A percentile compares a stretch with the other conserved stretches of the same genome.
Conservation (phyloP, 2,888 invertebrate genomes). For the Ormyrus rosae region DNA sequence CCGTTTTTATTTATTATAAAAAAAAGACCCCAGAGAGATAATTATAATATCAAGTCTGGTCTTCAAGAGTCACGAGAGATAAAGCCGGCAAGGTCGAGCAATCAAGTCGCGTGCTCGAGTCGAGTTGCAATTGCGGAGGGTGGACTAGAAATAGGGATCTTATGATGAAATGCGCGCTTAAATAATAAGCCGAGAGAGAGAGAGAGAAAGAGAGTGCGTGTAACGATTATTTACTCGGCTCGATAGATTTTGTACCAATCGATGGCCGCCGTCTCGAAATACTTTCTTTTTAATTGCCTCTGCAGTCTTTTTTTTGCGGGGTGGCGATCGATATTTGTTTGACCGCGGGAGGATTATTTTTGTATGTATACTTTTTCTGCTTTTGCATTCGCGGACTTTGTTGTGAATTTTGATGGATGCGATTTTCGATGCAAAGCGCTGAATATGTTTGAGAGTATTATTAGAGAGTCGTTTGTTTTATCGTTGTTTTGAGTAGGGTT, state of each 20-base stretch:
- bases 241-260: not conserved
- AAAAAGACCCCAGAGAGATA: not conserved
- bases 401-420: too few relatives aligned
- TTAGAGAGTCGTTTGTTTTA: too few relatives aligned
- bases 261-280: slow-evolving; percentile 10
- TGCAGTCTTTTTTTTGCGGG: not conserved
- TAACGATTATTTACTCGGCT: slow-evolving; percentile 13
- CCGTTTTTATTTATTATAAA: not conserved
- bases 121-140: slow-evolving; percentile 13
- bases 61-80: slow-evolving; percentile 30
- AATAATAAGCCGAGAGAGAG: slow-evolving; percentile 19
- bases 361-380: too few relatives aligned
- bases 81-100: slow-evolving; percentile 32
- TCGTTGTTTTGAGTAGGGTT: too few relatives aligned
- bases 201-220: not conserved
- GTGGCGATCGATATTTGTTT: not conserved
- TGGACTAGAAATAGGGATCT: slow-evolving; percentile 21
- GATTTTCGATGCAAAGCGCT: too few relatives aligned
- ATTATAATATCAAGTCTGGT: not conserved
- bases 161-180: slow-evolving; percentile 17
- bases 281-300: not conserved
- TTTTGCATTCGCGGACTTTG: too few relatives aligned
- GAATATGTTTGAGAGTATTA: too few relatives aligned
- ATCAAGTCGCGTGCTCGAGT: slow-evolving; percentile 31
- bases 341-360: not conserved